Evolutionary conservation across 2,797 vertebrate genomes (phyloP), one percentile per base, ranked within the genome.

Genomic region (Microcaecilia unicolor): DNA sequence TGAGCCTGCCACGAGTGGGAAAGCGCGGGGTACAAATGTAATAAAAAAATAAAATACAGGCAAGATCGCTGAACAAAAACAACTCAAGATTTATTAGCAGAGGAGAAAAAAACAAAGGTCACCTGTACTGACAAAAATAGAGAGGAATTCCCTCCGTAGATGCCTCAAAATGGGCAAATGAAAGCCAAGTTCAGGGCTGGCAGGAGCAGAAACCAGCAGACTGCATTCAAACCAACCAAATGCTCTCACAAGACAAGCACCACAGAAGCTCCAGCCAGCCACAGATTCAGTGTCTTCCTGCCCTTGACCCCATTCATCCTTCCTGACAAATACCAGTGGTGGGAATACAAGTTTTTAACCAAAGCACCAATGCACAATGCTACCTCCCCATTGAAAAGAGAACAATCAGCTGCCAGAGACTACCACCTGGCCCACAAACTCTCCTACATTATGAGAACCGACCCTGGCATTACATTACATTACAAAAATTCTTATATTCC

Each of bases 181-280:
- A 77, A 75, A 72, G 61, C 12, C 6, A 22, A 60, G 62, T 5
- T 11, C 1, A 61, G 13, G 34, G 58, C 59, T 14, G 31, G 51
- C 8, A 5, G 20, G 49, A 15, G 55, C 52, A 51, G 52, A 55
- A 2, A 37, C 48, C 9, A 9, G 22, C 30, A 70, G 78, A 89
- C 34, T 74, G 81, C 92, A 45, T 76, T 80, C 66, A 68, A 72
- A 76, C 61, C 58, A 55, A 61, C 71, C 38, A 34, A 78, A 78
- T 79, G 67, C 61, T 76, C 84, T 84, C 78, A 70, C 61, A 37
- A 46, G 57, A 80, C 72, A 67, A 55, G 46, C 58, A 65, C 67
- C 76, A 48, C 32, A 67, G 58, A 72, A 67, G 59, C 51, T 13
- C 28, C 44, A 15, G 58, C n/a, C 58, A 33, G 48, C 56, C 30